phyloP scores from a whole-genome alignment of 2,797 vertebrate genomes.

The Periparus ater region DNA sequence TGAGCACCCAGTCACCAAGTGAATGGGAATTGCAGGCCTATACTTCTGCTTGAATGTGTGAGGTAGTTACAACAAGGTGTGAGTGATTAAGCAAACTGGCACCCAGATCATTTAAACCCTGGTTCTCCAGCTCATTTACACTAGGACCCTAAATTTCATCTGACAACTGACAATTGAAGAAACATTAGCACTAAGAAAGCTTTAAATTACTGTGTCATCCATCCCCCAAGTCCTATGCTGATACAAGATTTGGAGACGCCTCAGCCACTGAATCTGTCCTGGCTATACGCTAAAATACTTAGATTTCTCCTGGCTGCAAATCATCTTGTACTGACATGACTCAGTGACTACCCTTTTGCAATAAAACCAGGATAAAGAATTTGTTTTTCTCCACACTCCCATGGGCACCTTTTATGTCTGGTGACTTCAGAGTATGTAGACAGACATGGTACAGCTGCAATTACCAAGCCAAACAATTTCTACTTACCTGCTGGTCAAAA shows the following conservation, averaged over 20 bases:
- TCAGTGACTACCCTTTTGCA: background rate
- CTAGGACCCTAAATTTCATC: background rate
- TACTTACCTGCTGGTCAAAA: constrained; percentile 94
- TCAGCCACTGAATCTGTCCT: background rate
- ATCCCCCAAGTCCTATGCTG: background rate
- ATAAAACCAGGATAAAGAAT: background rate
- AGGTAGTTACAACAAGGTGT: background rate
- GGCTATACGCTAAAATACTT: background rate
- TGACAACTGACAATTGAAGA: background rate
- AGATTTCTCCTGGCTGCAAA: background rate
- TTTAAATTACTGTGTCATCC: background rate
- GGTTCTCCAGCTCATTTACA: background rate
- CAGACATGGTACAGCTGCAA: background rate
- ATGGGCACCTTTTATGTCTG: background rate
- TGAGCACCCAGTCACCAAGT: background rate
- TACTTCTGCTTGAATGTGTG: background rate
- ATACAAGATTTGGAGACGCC: background rate
- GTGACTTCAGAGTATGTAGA: background rate
- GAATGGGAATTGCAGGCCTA: background rate
- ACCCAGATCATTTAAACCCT: background rate
- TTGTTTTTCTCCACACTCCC: background rate
- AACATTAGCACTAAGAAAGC: background rate
- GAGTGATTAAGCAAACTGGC: background rate
- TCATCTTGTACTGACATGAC: background rate
- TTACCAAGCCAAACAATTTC: background rate